phyloP scores from a whole-genome alignment of 2,797 vertebrate genomes.

The Pitangus sulphuratus region DNA sequence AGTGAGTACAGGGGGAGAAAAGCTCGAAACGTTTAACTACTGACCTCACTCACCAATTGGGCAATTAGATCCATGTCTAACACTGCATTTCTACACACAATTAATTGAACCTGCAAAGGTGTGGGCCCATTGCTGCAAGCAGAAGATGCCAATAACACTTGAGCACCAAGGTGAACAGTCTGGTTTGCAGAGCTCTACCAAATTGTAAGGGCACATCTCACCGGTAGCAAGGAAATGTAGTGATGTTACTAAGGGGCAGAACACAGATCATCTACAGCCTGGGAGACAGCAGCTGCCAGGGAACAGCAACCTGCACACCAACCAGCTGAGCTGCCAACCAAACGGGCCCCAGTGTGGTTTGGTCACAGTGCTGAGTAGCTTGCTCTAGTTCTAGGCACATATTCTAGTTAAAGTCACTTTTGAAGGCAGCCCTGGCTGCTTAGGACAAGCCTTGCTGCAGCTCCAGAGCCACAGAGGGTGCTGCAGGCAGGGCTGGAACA shows the following conservation, averaged over 20 bases:
- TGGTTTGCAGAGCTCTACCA: not conserved
- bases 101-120: not conserved
- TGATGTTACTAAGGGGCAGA: not conserved
- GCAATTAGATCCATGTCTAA: not conserved
- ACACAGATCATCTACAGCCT: rapidly evolving
- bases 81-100: not conserved
- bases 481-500: slow-evolving; percentile 16
- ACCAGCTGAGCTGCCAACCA: not conserved
- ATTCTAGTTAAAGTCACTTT: rapidly evolving
- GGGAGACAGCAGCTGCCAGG: rapidly evolving
- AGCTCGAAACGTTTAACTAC: not conserved
- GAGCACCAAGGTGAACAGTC: too few species aligned
- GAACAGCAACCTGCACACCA: not conserved
- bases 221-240: rapidly evolving
- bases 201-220: not conserved
- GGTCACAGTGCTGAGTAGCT: not conserved
- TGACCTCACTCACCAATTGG: not conserved
- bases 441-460: not conserved
- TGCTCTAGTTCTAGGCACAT: not conserved
- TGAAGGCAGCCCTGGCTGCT: not conserved
- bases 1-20: not conserved
- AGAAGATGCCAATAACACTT: not conserved
- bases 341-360: not conserved
- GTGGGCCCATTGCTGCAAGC: not conserved
- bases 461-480: rapidly evolving